Evolutionary conservation across 2,888 invertebrate species (phyloP).

Genomic region (Timema cristinae): DNA sequence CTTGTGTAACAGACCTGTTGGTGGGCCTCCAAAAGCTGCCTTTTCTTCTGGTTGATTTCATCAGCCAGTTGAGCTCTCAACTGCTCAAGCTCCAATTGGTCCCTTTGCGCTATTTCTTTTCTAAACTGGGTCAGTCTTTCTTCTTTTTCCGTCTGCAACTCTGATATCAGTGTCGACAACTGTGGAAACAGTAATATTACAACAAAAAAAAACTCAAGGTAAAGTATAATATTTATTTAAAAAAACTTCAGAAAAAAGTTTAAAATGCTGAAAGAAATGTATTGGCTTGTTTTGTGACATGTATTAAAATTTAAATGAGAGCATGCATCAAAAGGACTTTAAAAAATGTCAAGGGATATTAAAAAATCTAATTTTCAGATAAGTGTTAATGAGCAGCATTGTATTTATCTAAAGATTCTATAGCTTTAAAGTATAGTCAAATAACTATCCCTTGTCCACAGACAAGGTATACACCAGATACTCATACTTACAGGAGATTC

Average conservation of each 20-base stretch:
- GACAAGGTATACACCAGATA: too few species aligned
- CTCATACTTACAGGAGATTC: too few species aligned
- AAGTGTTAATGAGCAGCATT: too few species aligned
- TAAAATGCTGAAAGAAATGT: background rate
- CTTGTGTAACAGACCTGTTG: constrained; percentile 16
- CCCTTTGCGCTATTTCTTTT: constrained; percentile 3
- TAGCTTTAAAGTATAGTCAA: too few species aligned
- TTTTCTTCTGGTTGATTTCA: constrained; percentile 22
- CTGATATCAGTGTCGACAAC: too few species aligned
- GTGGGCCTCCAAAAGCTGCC: constrained; percentile 19
- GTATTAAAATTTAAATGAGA: too few species aligned
- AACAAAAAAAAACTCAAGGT: background rate
- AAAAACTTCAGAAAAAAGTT: background rate
- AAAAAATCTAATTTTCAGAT: too few species aligned
- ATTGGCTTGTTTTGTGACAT: too few species aligned
- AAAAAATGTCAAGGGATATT: too few species aligned
- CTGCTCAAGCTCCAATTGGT: constrained; percentile 24
- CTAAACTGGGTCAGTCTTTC: constrained; percentile 1
- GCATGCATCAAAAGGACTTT: too few species aligned
- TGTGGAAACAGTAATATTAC: background rate
- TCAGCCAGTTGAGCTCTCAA: constrained; percentile 23
- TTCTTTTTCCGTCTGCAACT: constrained; percentile 31
- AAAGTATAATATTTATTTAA: background rate
- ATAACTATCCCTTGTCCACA: too few species aligned
- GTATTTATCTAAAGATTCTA: too few species aligned